phyloP scores from a whole-genome alignment of 2,113 vertebrate genomes.

The Ceyx melanurus region DNA sequence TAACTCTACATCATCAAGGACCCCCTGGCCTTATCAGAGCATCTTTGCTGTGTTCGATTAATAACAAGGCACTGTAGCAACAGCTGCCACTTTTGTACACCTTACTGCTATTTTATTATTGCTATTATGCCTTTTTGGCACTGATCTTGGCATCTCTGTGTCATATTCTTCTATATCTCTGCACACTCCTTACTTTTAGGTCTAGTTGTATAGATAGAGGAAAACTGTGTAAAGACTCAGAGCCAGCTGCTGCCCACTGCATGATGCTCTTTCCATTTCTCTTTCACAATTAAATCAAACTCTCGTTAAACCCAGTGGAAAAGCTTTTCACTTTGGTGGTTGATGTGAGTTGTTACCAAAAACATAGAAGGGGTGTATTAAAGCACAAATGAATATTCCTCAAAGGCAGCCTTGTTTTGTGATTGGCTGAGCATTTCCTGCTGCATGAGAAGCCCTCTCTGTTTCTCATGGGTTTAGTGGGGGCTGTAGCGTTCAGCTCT shows the following conservation, averaged over 20 bases:
- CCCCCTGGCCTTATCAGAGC: not conserved
- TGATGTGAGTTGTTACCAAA: not conserved
- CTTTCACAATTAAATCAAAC: not conserved
- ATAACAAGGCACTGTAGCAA: not conserved
- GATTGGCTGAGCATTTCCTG: not conserved
- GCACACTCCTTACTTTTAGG: not conserved
- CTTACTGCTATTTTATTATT: not conserved
- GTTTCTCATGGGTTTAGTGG: not conserved
- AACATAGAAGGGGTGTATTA: not conserved
- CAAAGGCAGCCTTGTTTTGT: not conserved
- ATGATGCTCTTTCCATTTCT: not conserved
- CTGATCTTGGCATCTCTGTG: not conserved
- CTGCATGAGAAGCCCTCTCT: not conserved
- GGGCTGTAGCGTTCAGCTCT: not conserved
- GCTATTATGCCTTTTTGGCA: not conserved
- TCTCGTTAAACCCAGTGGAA: not conserved
- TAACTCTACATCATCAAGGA: not conserved
- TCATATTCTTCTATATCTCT: not conserved
- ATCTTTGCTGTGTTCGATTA: not conserved
- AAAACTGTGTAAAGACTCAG: not conserved
- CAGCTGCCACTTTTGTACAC: not conserved
- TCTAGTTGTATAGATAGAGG: not conserved
- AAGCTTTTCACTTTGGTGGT: not conserved
- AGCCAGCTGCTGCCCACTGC: not conserved
- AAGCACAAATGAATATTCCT: not conserved